These are phyloP conservation scores for Apeltes quadracus DNA, from an alignment of 2,113 vertebrate genomes.

Conservation along the genomic window DNA sequence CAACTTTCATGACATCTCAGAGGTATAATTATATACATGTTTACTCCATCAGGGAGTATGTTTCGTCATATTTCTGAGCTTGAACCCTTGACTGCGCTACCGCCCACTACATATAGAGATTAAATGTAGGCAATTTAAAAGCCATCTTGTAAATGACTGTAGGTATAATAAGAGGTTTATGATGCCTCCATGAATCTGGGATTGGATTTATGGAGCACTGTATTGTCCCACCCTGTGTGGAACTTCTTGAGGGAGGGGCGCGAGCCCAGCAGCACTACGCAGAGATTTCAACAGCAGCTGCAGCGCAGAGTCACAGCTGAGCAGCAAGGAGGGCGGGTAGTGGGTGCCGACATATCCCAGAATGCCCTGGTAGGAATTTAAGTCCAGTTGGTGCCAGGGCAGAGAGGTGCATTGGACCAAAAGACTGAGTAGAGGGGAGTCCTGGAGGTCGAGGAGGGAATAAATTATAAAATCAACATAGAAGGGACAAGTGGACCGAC, in stretches of 20 bases:
- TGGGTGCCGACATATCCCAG: slow-evolving; percentile 90
- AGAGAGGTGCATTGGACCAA: slow-evolving; percentile 90
- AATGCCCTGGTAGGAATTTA: slow-evolving; percentile 88
- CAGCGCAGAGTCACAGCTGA: slow-evolving; percentile 83
- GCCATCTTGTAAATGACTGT: neutral
- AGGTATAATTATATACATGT: neutral
- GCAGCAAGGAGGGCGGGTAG: slow-evolving; percentile 88
- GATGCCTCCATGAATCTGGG: neutral
- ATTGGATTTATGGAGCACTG: slow-evolving; percentile 9
- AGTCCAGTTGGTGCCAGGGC: slow-evolving; percentile 92
- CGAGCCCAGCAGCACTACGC: slow-evolving; percentile 90
- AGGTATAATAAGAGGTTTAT: neutral
- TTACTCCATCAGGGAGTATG: neutral
- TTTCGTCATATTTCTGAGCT: neutral
- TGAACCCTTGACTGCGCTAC: neutral
- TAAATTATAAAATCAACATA: neutral
- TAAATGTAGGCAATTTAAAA: neutral
- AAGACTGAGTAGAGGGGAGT: slow-evolving; percentile 88
- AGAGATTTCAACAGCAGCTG: slow-evolving; percentile 88
- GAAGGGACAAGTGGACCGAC: neutral
- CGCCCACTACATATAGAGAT: neutral
- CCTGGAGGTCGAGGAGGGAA: slow-evolving; percentile 77
- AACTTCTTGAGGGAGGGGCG: slow-evolving; percentile 73
- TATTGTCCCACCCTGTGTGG: slow-evolving; percentile 84
- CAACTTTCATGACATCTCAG: neutral